Conservation (phyloP, 2,113 vertebrate genomes). For the Rhea pennata region DNA sequence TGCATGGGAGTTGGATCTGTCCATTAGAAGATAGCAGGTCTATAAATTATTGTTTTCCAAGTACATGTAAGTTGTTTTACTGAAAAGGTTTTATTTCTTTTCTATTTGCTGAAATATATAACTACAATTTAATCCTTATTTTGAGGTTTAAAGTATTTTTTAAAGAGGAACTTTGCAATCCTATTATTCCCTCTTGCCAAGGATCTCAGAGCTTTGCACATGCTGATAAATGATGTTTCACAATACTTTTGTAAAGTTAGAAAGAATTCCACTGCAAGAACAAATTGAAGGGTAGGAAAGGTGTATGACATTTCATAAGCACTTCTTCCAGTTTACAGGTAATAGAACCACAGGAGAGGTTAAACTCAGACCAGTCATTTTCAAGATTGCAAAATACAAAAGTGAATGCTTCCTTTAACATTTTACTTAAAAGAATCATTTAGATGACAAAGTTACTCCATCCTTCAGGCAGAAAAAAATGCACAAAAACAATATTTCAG, state of each 20-base stretch:
- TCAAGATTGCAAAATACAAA: not conserved
- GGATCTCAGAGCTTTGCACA: not conserved
- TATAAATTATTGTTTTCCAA: not conserved
- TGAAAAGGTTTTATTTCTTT: not conserved
- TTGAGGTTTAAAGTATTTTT: not conserved
- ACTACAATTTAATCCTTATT: not conserved
- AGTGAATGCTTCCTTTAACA: not conserved
- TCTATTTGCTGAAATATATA: not conserved
- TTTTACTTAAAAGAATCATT: not conserved
- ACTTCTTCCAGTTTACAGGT: not conserved
- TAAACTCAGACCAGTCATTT: not conserved
- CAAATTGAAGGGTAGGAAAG: not conserved
- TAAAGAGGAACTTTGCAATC: not conserved
- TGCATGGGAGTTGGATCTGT: not conserved
- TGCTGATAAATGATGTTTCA: not conserved
- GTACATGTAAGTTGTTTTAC: not conserved
- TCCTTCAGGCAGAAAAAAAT: not conserved
- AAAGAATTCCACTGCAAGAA: not conserved
- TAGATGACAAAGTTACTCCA: not conserved
- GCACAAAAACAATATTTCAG: not conserved
- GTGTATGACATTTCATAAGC: not conserved
- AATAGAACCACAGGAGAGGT: not conserved
- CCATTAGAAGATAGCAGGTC: not conserved
- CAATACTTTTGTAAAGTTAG: not conserved
- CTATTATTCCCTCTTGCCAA: not conserved